Base-by-base conservation (phyloP, 2,797 vertebrate genomes). In the Lophius americanus region DNA sequence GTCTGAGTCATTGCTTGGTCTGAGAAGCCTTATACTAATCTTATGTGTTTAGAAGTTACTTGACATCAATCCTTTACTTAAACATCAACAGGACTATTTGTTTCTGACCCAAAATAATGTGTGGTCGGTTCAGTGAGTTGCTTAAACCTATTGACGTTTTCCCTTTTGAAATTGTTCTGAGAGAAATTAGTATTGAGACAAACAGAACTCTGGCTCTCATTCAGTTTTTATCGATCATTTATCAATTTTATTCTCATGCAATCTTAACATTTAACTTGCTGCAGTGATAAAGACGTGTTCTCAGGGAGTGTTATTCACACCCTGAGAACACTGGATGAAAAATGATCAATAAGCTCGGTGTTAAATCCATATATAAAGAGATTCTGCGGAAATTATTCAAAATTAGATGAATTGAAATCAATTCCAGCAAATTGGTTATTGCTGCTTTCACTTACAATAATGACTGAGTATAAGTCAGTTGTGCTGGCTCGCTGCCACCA, bases 161-260 rank as follows among this genome's bases (percentile, higher is more conserved):
- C 44, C 35, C 4, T 66, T 73, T 73, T 59, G 46, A 73, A 53
- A 80, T 78, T 38, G 3, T 73, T 60, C 50, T 43, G 37, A 55
- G 38, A 48, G 14, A 61, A 53, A 11, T 9, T 39, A 62, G 50
- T 33, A 39, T 12, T 9, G 33, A 41, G 12, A 14, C 44, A 35
- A 13, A 12, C 44, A 43, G 4, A 72, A 32, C 13, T 23, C 42
- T 13, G n/a, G 46, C 68, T 57, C 48, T 53, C 71, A 60, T 54
- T 55, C 36, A 75, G 53, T 43, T 67, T 48, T 10, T 48, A 63
- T 68, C 35, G 42, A 37, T 54, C 6, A 37, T 50, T 60, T 62
- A 42, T 42, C 66, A 70, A 37, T 37, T 65, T 23, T 23, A 23
- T 23, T 23, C 23, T 23, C 23, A 23, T 23, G 23, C 23, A 23